Evolutionary conservation across 2,888 invertebrate species (phyloP).

Genomic region (Eumacrocentrus americanus): DNA sequence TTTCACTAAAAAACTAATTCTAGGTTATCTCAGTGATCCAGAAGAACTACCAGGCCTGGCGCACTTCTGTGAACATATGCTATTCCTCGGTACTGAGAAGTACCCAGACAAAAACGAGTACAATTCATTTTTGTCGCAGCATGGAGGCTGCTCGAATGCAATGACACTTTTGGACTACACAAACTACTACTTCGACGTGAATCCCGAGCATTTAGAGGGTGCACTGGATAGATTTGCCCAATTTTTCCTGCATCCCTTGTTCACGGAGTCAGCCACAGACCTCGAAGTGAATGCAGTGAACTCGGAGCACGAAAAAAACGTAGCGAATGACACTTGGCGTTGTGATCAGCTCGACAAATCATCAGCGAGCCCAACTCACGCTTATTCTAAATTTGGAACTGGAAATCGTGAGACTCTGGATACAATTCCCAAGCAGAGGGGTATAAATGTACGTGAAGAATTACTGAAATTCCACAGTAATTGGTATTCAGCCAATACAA

Average conservation of each 20-base stretch:
- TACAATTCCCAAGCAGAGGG: constrained; percentile 76
- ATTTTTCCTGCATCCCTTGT: constrained; percentile 92
- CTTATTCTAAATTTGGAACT: constrained; percentile 94
- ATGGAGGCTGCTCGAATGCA: constrained; percentile 93
- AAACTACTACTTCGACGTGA: constrained; percentile 91
- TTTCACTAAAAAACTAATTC: neutral
- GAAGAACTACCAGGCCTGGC: constrained; percentile 89
- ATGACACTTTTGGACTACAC: constrained; percentile 91
- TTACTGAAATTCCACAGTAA: constrained; percentile 86
- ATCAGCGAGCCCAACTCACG: constrained; percentile 77
- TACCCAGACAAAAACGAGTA: constrained; percentile 93
- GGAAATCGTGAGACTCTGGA: constrained; percentile 83
- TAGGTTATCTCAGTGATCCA: constrained; percentile 89
- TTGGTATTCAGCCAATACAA: constrained; percentile 96
- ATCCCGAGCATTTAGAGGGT: constrained; percentile 78
- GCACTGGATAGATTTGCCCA: constrained; percentile 95
- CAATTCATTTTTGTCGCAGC: constrained; percentile 84
- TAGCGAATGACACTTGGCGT: constrained; percentile 87
- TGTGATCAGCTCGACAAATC: constrained; percentile 88
- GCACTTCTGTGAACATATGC: constrained; percentile 99
- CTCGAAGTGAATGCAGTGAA: constrained; percentile 95
- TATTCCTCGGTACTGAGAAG: constrained; percentile 94
- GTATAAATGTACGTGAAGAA: constrained; percentile 85
- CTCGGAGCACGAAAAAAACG: constrained; percentile 95
- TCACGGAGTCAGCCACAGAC: constrained; percentile 90